Conservation (phyloP, 1,140 invertebrate species). For the Drosophila grimshawi region DNA sequence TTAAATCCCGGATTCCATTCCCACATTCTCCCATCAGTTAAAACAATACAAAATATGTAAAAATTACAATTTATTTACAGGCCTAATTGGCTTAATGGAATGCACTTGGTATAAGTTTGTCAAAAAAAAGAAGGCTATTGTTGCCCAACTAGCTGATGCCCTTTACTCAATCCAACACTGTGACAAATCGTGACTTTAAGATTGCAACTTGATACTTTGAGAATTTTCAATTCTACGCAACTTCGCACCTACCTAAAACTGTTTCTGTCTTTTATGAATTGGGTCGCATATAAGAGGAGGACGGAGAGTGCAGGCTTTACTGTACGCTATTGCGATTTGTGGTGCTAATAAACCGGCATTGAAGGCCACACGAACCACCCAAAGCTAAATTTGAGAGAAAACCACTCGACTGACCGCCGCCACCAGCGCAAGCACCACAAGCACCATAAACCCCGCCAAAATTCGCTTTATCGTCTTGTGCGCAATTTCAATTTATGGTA, state of each 20-base stretch:
- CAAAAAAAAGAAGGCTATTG: too few relatives aligned
- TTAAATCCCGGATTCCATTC: conserved; percentile 10
- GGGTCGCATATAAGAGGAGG: not conserved
- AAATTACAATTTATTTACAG: conserved; percentile 24
- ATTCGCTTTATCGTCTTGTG: not conserved
- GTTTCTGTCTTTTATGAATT: too few relatives aligned
- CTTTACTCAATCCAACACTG: too few relatives aligned
- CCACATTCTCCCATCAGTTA: conserved; percentile 1
- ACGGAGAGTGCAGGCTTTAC: not conserved
- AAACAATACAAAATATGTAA: conserved; percentile 15
- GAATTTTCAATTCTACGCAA: too few relatives aligned
- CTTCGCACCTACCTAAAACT: too few relatives aligned
- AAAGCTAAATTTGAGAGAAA: conserved; percentile 40
- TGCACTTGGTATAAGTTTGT: not conserved
- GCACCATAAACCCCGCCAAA: not conserved
- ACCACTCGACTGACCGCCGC: conserved; percentile 51
- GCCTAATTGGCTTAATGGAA: not conserved
- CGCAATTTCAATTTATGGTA: conserved; percentile 75
- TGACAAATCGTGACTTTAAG: too few relatives aligned
- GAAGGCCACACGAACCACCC: conserved; percentile 1
- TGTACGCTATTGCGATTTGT: conserved; percentile 17
- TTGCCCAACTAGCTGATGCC: too few relatives aligned
- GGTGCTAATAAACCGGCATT: conserved; percentile 50
- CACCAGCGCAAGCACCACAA: not conserved
- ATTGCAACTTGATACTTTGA: too few relatives aligned